These are phyloP conservation scores for Microtus richardsoni DNA, from an alignment of 2,113 vertebrate genomes.

Conservation along the genomic window DNA sequence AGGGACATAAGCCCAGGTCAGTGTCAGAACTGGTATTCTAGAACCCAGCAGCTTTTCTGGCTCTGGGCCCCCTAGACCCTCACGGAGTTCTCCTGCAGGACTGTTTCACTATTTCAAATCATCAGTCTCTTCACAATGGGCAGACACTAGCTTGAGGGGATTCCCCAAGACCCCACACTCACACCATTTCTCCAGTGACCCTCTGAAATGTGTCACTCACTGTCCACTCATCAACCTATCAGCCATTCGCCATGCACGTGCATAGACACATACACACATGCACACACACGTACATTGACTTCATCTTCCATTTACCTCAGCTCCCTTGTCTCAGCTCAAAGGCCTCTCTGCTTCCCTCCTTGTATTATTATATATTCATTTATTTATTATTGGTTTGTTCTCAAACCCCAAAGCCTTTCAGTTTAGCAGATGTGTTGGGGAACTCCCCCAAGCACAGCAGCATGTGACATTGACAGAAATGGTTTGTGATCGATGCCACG, in stretches of 20 bases:
- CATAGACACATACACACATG: neutral
- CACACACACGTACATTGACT: neutral
- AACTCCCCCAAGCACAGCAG: neutral
- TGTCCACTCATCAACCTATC: neutral
- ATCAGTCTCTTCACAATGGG: neutral
- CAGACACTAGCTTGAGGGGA: neutral
- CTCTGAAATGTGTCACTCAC: neutral
- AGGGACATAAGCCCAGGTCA: neutral
- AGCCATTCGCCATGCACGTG: neutral
- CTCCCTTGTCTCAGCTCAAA: neutral
- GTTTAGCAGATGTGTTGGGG: neutral
- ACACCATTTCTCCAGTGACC: neutral
- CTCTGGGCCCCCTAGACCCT: neutral
- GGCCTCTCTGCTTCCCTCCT: neutral
- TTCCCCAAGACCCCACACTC: neutral
- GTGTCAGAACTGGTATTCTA: neutral
- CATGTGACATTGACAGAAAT: constrained; percentile 71
- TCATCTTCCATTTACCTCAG: neutral
- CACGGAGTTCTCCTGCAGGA: neutral
- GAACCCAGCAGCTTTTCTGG: neutral
- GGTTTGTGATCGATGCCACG: constrained; percentile 62
- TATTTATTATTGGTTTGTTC: constrained; percentile 73
- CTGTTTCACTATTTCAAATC: neutral
- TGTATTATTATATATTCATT: constrained; percentile 13
- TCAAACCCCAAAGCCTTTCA: constrained; percentile 67